phyloP scores from a whole-genome alignment of 1,140 invertebrate species.

The Bombus balteatus region DNA sequence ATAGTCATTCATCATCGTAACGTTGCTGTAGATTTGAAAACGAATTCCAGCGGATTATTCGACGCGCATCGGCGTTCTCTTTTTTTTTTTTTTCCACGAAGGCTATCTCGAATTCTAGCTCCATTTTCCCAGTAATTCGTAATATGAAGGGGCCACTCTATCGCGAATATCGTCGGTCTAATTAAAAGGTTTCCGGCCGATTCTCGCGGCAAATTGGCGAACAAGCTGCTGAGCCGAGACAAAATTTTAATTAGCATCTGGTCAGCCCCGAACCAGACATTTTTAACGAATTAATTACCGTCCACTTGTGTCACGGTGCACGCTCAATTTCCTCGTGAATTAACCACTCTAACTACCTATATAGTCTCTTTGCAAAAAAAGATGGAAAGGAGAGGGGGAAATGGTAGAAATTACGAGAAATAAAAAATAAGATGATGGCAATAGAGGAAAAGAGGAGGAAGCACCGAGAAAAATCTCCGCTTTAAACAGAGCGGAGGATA shows the following conservation, averaged over 20 bases:
- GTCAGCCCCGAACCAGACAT: constrained; percentile 20
- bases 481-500: constrained; percentile 31
- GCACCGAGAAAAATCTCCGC: neutral
- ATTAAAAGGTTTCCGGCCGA: constrained; percentile 23
- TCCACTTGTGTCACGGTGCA: constrained; percentile 20
- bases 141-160: constrained; percentile 7
- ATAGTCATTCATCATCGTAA: too few species aligned
- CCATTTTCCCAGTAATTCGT: neutral
- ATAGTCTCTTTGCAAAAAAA: neutral
- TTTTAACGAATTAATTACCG: constrained; percentile 51
- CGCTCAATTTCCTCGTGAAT: constrained; percentile 35
- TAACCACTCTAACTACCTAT: constrained; percentile 27
- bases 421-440: neutral
- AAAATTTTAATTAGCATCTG: constrained; percentile 51
- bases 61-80: too few species aligned
- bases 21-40: neutral
- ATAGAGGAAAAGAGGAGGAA: neutral
- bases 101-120: neutral
- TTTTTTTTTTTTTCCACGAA: neutral
- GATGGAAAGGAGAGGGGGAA: neutral
- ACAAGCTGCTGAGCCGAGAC: constrained; percentile 11
- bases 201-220: constrained; percentile 18
- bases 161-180: constrained; percentile 13
- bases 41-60: neutral
- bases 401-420: neutral